Evolutionary conservation across 2,888 invertebrate species (phyloP).

Genomic region (Ophion slaviceki): DNA sequence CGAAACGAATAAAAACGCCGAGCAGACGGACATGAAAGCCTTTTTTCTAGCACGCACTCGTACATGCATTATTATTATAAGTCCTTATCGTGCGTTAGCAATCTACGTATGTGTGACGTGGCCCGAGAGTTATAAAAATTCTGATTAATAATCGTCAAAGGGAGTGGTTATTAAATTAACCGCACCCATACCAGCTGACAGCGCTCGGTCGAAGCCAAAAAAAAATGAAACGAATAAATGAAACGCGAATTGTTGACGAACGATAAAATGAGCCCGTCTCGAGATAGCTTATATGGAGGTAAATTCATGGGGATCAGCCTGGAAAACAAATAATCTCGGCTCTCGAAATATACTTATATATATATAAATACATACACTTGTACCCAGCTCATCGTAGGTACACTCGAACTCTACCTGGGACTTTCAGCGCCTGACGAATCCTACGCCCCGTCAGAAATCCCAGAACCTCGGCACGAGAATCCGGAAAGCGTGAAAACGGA

Average conservation of each 20-base stretch:
- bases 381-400: conserved; percentile 36
- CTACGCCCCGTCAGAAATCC: conserved; percentile 3
- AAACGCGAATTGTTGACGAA: conserved; percentile 61
- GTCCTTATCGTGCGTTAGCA: conserved; percentile 35
- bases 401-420: conserved; percentile 26
- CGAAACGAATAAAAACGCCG: no score
- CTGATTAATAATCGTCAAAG: conserved; percentile 63
- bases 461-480: not conserved
- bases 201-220: conserved; percentile 4
- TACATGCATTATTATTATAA: not conserved
- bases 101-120: conserved; percentile 13
- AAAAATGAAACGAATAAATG: conserved; percentile 26
- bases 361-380: conserved; percentile 15
- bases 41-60: not conserved
- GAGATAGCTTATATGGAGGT: conserved; percentile 29
- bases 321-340: conserved; percentile 54
- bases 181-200: conserved; percentile 26
- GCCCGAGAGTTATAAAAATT: conserved; percentile 52
- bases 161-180: conserved; percentile 64
- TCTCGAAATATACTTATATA: conserved; percentile 32
- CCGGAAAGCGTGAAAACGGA: conserved; percentile 11
- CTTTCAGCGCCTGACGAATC: conserved; percentile 18
- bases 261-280: conserved; percentile 59
- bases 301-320: conserved; percentile 50
- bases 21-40: no score